Evolutionary conservation across 2,113 vertebrate species (phyloP).

Genomic region (Phylloscopus whistleri): DNA sequence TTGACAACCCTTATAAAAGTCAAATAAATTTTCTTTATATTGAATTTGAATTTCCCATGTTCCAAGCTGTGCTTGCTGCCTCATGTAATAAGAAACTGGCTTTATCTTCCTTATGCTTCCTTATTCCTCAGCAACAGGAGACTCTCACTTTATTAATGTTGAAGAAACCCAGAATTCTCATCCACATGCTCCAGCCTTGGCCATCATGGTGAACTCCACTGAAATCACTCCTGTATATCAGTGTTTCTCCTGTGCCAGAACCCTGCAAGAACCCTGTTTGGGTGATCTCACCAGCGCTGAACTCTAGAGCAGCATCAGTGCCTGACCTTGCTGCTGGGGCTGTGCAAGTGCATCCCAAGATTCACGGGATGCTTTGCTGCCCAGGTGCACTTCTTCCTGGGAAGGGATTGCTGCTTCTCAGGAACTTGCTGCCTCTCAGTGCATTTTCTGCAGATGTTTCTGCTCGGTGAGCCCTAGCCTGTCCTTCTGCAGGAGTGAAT

Average conservation of each 20-base stretch:
- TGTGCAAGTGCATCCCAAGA: not conserved
- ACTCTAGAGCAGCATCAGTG: not conserved
- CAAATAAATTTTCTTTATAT: not conserved
- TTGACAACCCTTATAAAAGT: rapidly evolving
- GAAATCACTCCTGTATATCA: not conserved
- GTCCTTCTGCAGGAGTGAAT: not conserved
- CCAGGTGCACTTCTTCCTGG: not conserved
- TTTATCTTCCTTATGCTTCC: not conserved
- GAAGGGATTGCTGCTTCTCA: not conserved
- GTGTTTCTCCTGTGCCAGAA: not conserved
- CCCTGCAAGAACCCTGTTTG: rapidly evolving
- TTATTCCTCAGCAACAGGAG: not conserved
- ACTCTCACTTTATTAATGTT: not conserved
- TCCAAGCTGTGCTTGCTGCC: not conserved
- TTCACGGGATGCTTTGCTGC: not conserved
- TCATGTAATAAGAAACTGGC: not conserved
- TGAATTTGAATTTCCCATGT: not conserved
- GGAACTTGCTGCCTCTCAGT: not conserved
- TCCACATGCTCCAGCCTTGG: not conserved
- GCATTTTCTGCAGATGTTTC: not conserved
- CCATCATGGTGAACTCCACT: not conserved
- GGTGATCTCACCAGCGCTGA: not conserved
- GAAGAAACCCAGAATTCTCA: not conserved
- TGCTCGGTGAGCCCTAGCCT: not conserved
- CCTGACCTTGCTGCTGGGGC: not conserved